Percentiles rank a stretch among this genome's conserved stretches.
Evolutionary conservation across 2,113 vertebrate genomes (phyloP).

Genomic region (Strix uralensis): DNA sequence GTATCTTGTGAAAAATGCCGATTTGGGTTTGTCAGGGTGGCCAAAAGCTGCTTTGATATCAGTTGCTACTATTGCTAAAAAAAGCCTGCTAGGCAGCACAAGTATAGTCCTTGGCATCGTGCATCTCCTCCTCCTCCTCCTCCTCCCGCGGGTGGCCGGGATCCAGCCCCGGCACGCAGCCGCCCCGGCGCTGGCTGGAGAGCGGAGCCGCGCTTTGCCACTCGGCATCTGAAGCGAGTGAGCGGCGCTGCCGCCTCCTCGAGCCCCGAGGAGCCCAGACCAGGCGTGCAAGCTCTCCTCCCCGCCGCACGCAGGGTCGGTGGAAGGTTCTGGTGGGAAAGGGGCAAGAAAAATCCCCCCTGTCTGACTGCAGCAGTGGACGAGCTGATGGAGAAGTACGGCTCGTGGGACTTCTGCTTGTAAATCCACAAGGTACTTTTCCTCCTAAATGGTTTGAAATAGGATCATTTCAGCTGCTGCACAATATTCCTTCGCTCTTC

Average conservation of each 20-base stretch:
- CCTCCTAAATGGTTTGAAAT: not conserved
- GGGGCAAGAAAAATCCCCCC: not conserved
- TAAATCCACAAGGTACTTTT: not conserved
- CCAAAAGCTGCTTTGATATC: not conserved
- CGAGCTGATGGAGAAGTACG: accelerated
- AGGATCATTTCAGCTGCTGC: not conserved
- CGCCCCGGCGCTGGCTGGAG: not conserved
- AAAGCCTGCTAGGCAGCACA: not conserved
- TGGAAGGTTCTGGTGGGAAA: not conserved
- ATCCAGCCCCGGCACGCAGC: not conserved
- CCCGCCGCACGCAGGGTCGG: accelerated
- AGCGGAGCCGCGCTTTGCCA: not conserved
- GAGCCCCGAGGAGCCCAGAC: not conserved
- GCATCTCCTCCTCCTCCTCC: not conserved
- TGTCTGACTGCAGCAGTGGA: accelerated
- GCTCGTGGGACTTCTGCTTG: not conserved
- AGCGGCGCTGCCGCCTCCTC: not conserved
- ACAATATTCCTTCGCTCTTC: not conserved
- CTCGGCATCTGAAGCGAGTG: not conserved
- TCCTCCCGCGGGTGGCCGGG: not conserved
- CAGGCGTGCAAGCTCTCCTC: accelerated
- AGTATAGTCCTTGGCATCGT: not conserved
- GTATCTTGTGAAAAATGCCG: not conserved
- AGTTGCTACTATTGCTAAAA: not conserved
- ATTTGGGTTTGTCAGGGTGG: not conserved